Evolutionary conservation across 2,797 vertebrate genomes (phyloP), one percentile per base, ranked within the genome.

Genomic region (Brotula barbata): DNA sequence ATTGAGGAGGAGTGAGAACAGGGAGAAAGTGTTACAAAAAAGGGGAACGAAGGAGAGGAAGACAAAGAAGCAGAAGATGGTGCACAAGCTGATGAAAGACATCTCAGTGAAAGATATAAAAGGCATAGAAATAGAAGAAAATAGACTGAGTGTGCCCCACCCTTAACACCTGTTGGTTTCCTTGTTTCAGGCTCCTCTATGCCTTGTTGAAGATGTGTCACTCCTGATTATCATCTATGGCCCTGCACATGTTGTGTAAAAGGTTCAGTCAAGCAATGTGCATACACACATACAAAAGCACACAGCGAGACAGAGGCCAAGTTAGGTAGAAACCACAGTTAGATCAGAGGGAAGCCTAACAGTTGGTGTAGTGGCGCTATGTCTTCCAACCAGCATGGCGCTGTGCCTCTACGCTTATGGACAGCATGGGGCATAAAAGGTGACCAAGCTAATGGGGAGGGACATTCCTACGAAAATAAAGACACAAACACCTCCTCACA

Each of bases 91-190:
- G 23, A 49, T 19, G 73, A 74, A 83, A 86, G 82, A 89, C 82
- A 86, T 40, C n/a, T n/a, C n/a, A n/a, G n/a, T n/a, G n/a, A n/a
- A 12, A 54, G 8, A 28, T 15, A 7, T 2, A 19, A 19, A 23
- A 64, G 21, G 22, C 14, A 37, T 31, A 43, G 36, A 33, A 43
- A 56, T 47, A 21, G 16, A 46, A 44, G 31, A 15, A 57, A 45
- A 22, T 11, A 66, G 61, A 25, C 56, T 22, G 48, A 58, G 87
- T 83, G 87, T 86, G 88, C 88, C 90, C 84, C 87, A 89, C 91
- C 92, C 89, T 90, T 88, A 92, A 92, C 92, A 94, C 93, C 92
- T 95, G 94, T 93, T 93, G 75, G 84, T 87, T 25, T 61, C 11
- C 83, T 89, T 89, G 84, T 91, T 93, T 91, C 89, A 89, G 88